Evolutionary conservation across 1,140 invertebrate genomes (phyloP), one percentile per base, ranked within the genome.

Genomic region (Centruroides sculpturatus): DNA sequence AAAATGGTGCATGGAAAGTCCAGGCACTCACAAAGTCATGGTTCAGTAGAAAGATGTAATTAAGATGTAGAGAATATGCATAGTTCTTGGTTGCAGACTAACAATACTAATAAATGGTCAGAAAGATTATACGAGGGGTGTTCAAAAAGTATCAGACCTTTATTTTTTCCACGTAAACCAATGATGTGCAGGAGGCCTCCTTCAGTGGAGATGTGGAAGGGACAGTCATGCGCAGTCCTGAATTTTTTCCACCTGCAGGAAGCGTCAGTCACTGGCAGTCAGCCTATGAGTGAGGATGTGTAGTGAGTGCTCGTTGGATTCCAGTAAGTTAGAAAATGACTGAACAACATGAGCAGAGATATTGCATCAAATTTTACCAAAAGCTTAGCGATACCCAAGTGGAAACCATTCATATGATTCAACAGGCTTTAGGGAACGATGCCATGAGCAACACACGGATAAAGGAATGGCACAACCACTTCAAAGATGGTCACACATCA

Each of bases 331-430:
- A n/a, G 10, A 35, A 59, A 59, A 51, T 59, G 35, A 51, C n/a
- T 35, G 13, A 59, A 6, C 9, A 51, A 50, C 47, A 11, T 59
- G 52, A 51, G 49, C 48, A 59, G 57, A 1, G 61, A 59, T 67
- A 60, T 51, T 66, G 61, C 62, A 64, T 69, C 49, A 66, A 66
- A 61, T 66, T 65, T 67, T 64, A 52, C 35, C 49, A 54, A 47
- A 68, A 64, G 34, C 64, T 68, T 60, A 57, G 59, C 11, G 62
- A 67, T 61, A 55, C 55, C 56, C 55, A 65, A 60, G 56, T 13
- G 9, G 61, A 64, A 68, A 71, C 69, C 13, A 68, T 66, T 63
- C 47, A 47, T 13, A 66, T 65, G 57, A 66, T 68, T 61, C 59
- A 62, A 52, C 41, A 64, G 56, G 60, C 64, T 59, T 69, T 68